Conservation (phyloP, 64 coral and sea anemone species). For the Montipora efflorescens region DNA sequence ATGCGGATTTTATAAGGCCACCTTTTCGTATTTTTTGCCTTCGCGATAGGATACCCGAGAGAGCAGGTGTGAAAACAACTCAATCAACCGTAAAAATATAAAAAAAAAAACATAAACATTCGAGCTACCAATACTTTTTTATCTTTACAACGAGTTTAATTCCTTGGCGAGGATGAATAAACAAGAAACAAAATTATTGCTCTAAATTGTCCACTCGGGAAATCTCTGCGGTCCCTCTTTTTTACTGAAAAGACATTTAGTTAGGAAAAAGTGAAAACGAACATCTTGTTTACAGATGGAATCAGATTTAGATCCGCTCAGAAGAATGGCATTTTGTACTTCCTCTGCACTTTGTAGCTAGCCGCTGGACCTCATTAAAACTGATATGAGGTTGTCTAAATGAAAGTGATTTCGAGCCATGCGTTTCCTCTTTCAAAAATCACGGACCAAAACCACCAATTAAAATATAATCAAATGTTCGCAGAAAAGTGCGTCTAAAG, state of each 20-base stretch:
- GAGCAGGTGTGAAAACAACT: not conserved
- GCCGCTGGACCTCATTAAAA: not conserved
- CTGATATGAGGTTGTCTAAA: not conserved
- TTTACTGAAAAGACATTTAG: too few relatives aligned
- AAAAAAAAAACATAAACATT: constrained; percentile 24
- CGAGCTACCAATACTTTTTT: not conserved
- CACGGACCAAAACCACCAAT: not conserved
- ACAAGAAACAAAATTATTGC: not conserved
- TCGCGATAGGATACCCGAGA: not conserved
- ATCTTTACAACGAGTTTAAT: not conserved
- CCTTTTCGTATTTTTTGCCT: not conserved
- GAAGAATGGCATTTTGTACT: not conserved
- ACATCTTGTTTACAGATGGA: not conserved
- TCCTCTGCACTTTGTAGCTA: not conserved
- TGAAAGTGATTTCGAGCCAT: not conserved
- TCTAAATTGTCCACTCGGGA: not conserved
- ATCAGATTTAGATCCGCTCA: not conserved
- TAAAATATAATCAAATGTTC: not conserved
- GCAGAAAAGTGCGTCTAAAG: not conserved
- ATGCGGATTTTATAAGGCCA: not conserved
- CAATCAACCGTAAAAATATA: not conserved
- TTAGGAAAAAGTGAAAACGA: not conserved
- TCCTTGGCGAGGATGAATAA: not conserved
- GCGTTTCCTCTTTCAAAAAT: not conserved
- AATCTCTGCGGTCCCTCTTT: too few relatives aligned